These are phyloP conservation scores for Polymixis flavicincta DNA, from an alignment of 2,888 invertebrate species.

Conservation along the genomic window DNA sequence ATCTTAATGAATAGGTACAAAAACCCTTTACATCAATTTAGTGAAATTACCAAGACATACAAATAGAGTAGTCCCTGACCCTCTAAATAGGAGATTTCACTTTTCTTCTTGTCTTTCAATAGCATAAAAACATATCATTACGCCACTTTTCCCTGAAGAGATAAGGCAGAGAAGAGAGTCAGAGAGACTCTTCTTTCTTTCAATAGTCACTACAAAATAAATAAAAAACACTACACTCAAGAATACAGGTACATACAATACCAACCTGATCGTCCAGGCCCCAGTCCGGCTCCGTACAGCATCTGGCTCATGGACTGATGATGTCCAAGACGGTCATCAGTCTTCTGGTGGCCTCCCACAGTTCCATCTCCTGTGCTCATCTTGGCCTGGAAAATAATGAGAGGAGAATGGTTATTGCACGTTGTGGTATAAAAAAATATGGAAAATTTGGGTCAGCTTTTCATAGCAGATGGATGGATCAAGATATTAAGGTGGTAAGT, in stretches of 20 bases:
- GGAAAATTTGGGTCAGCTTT: not conserved
- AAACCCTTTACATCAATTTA: too few species aligned
- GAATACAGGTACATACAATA: constrained; percentile 59
- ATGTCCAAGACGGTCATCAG: constrained; percentile 86
- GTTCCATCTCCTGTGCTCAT: constrained; percentile 91
- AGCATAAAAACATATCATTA: too few species aligned
- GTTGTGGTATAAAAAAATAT: not conserved
- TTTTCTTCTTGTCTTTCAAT: too few species aligned
- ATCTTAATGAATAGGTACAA: too few species aligned
- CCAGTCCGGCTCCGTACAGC: constrained; percentile 88
- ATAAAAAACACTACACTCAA: constrained; percentile 42
- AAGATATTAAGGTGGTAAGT: not conserved
- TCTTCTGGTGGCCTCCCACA: constrained; percentile 87
- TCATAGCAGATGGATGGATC: not conserved
- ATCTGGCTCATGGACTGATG: constrained; percentile 90
- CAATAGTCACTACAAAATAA: not conserved
- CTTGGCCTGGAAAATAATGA: constrained; percentile 89
- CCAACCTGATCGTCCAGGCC: constrained; percentile 88
- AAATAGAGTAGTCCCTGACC: too few species aligned
- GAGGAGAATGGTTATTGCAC: constrained; percentile 8
- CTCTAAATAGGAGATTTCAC: too few species aligned
- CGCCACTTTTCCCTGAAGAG: too few species aligned
- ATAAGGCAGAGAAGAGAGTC: not conserved
- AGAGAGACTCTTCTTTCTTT: not conserved
- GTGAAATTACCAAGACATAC: too few species aligned